A percentile compares a stretch with the other conserved stretches of the same genome.
Evolutionary conservation across 1,140 invertebrate species (phyloP).

Genomic region (Glomeris maerens): DNA sequence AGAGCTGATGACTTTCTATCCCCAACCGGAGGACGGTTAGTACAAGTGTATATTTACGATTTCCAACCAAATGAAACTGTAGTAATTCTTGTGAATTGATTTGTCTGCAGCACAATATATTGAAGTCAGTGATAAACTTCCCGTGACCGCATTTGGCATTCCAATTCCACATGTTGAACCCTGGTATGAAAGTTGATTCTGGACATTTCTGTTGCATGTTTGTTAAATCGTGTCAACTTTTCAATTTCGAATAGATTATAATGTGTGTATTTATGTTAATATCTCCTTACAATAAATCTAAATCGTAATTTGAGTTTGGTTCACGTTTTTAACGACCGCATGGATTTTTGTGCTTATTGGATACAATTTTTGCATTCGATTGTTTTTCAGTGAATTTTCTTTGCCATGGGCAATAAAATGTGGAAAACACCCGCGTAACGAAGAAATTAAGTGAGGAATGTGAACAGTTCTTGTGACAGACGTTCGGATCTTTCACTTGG

Average conservation of each 20-base stretch:
- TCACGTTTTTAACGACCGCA: no score
- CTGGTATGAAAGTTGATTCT: constrained; percentile 3
- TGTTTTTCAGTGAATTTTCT: not conserved
- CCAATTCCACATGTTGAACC: constrained; percentile 10
- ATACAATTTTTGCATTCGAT: not conserved
- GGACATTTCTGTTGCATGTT: no score
- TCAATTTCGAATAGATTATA: no score
- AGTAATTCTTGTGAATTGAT: constrained; percentile 1
- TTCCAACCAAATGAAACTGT: not conserved
- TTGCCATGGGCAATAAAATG: not conserved
- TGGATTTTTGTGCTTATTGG: not conserved
- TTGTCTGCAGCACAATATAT: constrained; percentile 2
- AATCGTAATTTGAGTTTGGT: no score
- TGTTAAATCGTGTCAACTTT: no score
- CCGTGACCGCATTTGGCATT: constrained; percentile 9
- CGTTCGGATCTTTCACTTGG: no score
- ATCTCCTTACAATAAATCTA: no score
- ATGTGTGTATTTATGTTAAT: no score
- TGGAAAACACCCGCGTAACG: no score
- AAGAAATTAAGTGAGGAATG: no score
- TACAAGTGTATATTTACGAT: not conserved
- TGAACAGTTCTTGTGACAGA: no score
- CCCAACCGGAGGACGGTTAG: constrained; percentile 7
- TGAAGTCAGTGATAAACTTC: constrained; percentile 8
- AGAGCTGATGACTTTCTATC: constrained; percentile 3